Evolutionary conservation across 1,140 invertebrate genomes (phyloP), one percentile per base, ranked within the genome.

Genomic region (Achroia grisella): DNA sequence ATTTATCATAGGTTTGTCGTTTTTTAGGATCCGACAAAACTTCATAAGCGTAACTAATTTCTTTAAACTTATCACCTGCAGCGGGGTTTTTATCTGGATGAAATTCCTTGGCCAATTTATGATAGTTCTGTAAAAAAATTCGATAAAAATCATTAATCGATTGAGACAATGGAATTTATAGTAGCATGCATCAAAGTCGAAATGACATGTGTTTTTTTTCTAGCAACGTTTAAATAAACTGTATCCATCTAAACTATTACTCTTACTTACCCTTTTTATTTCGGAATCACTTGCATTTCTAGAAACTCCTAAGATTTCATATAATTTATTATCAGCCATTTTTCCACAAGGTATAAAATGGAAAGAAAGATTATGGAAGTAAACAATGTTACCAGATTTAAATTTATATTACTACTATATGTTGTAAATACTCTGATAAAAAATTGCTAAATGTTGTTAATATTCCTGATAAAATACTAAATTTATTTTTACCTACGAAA

Each of bases 21-120:
- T 92, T 92, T 47, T 90, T 90, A 5, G 90, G 87, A 83, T 91
- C 90, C 1, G 93, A 94, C 4, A 96, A 86, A 27, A 95, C 90
- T 86, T 96, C 94, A 73, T 96, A 95, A 4, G 94, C 95, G 75
- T 92, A 94, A 44, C 93, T 94, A 59, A 96, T 96, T 87, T 96
- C 94, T 73, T 96, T 96, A 67, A 96, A 95, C 84, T 92, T 93
- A 55, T 95, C 93, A 34, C 92, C 94, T 45, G 93, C 91, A 53
- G 91, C 90, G 13, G 92, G 92, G 80, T 96, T 96, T 72, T 95
- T 96, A 62, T 96, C 94, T 12, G 94, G 94, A 86, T 96, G 94
- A 75, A 91, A 95, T 87, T 95, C 93, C 84, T 94, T 95, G 4
- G 94, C 94, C 57, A 96, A 78, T 82, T 93, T 94, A 46, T 93